Evolutionary conservation across 2,797 vertebrate genomes (phyloP).

Genomic region (Melopsittacus undulatus): DNA sequence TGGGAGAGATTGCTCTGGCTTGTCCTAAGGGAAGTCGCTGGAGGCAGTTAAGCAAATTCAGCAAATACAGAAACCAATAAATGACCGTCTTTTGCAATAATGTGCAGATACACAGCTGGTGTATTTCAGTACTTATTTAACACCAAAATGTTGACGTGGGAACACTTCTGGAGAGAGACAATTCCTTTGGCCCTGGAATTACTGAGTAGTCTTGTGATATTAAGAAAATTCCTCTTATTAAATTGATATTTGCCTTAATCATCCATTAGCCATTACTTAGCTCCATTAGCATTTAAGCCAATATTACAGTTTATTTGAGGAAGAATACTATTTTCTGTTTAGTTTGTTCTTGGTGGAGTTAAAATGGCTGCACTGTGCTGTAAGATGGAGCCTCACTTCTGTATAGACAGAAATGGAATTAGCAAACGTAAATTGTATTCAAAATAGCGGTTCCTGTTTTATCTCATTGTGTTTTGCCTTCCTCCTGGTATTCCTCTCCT

Average conservation of each 20-base stretch:
- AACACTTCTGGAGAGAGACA: not conserved
- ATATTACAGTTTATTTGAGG: not conserved
- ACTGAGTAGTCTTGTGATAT: not conserved
- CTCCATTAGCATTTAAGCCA: not conserved
- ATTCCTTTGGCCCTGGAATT: not conserved
- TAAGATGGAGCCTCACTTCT: conserved; percentile 47
- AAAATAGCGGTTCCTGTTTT: not conserved
- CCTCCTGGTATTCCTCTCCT: not conserved
- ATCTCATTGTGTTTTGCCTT: conserved; percentile 12
- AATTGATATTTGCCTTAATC: not conserved
- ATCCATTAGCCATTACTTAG: not conserved
- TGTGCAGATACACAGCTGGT: not conserved
- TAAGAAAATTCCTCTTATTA: not conserved
- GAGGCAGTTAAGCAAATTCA: not conserved
- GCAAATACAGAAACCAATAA: not conserved
- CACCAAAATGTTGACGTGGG: fast-evolving
- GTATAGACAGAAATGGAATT: conserved; percentile 12
- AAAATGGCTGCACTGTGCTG: conserved; percentile 40
- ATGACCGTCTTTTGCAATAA: not conserved
- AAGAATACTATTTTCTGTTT: not conserved
- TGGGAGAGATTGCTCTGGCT: not conserved
- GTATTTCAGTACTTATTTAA: fast-evolving
- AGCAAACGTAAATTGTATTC: conserved; percentile 7
- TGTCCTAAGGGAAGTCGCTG: not conserved
- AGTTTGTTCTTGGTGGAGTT: not conserved